Base-by-base conservation (phyloP, 2,797 vertebrate genomes). In the Falco rusticolus region DNA sequence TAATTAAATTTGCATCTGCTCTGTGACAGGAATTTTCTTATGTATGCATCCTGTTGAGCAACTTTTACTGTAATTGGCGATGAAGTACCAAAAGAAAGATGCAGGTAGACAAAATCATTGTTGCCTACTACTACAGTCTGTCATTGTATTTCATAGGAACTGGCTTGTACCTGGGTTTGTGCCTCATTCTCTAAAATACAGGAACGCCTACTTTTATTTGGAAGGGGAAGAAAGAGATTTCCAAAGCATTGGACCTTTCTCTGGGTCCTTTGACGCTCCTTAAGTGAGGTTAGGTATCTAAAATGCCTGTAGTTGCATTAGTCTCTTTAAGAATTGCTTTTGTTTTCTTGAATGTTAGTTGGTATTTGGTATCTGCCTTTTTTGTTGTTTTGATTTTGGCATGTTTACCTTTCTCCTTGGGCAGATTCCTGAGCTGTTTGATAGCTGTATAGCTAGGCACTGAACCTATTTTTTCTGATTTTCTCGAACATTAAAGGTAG, bases 1-100 rank as follows among this genome's bases (percentile, higher is more conserved):
- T 99, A 99, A 99, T 99, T 99, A 99, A 99, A 99, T 99, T 98
- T 99, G 99, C 99, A 99, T 99, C 98, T 98, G 98, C 98, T 98
- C 98, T 98, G 97, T 98, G 99, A 99, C 98, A 99, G 98, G 97
- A 97, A 98, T 98, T 93, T 96, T 95, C 89, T 91, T 96, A 86
- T 84, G 24, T 86, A 61, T 93, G 95, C 96, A 95, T 98, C 96
- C 97, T 96, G 90, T 97, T 97, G 97, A 96, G 94, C 96, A 96
- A 96, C 95, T 97, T 96, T 91, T 96, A 93, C 96, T 9, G 70
- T 97, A 98, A 98, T 97, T 98, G 97, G 97, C 97, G 95, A 88
- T 80, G 75, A 90, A 94, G 87, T 91, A 96, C 96, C 94, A 95
- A 88, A 97, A 95, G 87, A 96, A 96, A 95, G 94, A 89, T 95